Evolutionary conservation across 2,888 invertebrate genomes (phyloP), one percentile per base, ranked within the genome.

Genomic region (Sesia bembeciformis): DNA sequence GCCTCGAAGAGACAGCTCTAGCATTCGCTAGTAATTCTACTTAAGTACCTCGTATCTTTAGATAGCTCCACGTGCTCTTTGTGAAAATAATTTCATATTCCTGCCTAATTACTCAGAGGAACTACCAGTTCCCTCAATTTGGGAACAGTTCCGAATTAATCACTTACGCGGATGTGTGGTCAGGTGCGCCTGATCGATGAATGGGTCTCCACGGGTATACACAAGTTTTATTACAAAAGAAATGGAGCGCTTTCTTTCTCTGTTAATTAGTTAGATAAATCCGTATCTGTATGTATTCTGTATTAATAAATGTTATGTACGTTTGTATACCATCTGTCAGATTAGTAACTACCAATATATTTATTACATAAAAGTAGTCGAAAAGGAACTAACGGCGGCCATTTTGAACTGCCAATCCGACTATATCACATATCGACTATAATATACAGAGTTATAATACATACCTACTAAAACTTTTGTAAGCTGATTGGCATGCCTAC

Each of bases 41-140:
- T 23, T 23, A 76, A 76, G 68, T 54, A 66, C 70, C 64, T 71
- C 39, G 71, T 71, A 73, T 76, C 68, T 70, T 70, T 66, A 71
- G 66, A 60, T 23, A 23, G 42, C 51, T 46, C 66, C 66, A 62
- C 64, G 60, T 67, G 64, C 72, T 70, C 73, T 74, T 69, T 67
- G 66, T 65, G 58, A 58, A 53, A 50, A 68, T 80, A 79, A 78
- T 79, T 75, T 69, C 73, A 80, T 79, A 72, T 74, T 68, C 71
- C 65, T 66, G 67, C 71, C 65, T 66, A 68, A 74, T 70, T 71
- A 70, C 8, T 67, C 59, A 60, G 23, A 8, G 46, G 46, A 46
- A 46, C 55, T 60, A 61, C 67, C 69, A 68, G 68, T 72, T 56
- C 66, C 53, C 54, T 64, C 64, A 65, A 72, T 71, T 71, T 71